Conservation (phyloP, 2,113 vertebrate genomes). For the Pitta sordida region DNA sequence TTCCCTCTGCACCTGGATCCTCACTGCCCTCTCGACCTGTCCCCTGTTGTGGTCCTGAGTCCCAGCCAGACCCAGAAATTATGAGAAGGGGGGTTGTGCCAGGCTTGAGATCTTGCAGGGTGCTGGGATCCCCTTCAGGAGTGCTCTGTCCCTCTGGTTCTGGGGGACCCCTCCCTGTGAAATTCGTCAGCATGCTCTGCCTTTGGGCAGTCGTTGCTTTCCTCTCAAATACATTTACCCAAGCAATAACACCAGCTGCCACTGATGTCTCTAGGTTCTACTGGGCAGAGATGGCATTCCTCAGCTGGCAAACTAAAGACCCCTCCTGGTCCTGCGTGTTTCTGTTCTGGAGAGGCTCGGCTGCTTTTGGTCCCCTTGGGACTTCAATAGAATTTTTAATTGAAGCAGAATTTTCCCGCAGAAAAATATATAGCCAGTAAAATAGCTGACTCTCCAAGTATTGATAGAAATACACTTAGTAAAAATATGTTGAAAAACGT, state of each 20-base stretch:
- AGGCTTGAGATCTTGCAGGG: neutral
- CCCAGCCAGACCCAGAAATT: fast-evolving
- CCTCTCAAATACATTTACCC: fast-evolving
- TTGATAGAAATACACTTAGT: neutral
- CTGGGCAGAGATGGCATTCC: neutral
- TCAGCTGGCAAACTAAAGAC: neutral
- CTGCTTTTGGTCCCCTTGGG: neutral
- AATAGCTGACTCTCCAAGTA: neutral
- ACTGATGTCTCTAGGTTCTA: no score
- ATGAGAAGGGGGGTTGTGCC: fast-evolving
- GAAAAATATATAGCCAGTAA: neutral
- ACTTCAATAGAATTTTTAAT: neutral
- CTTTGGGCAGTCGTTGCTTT: fast-evolving
- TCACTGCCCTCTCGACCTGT: neutral
- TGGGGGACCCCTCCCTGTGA: fast-evolving
- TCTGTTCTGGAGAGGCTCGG: neutral
- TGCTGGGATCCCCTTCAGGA: no score
- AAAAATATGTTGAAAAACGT: neutral
- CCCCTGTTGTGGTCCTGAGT: neutral
- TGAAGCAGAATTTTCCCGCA: neutral
- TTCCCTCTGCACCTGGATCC: neutral
- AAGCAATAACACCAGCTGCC: fast-evolving
- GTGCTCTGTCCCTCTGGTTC: neutral
- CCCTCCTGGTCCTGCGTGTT: neutral
- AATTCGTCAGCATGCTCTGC: fast-evolving